Base-by-base conservation (phyloP, 2,113 vertebrate genomes). In the Apodemus speciosus region DNA sequence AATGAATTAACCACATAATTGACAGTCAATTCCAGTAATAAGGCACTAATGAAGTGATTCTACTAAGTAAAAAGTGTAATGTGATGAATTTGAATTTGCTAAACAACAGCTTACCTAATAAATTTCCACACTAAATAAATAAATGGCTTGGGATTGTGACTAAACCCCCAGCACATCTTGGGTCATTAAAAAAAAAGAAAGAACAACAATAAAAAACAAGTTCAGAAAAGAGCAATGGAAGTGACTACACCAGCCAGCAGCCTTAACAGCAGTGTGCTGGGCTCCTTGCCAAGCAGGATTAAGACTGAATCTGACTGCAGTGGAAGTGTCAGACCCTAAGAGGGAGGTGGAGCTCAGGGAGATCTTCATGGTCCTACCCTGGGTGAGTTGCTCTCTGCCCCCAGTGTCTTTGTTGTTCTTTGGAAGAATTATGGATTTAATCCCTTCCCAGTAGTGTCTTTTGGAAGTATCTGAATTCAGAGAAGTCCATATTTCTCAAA, bases 1-100 rank as follows among this genome's bases (percentile, higher is more conserved):
- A 97, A 95, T 96, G 95, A 97, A 94, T 96, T 97, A 97, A 94
- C 85, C 93, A 97, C 75, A 88, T 97, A 96, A 95, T 87, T 96
- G 96, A 97, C 96, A 96, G 96, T 80, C 43, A 14, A 94, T 97
- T 97, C 80, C 89, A 95, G 91, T 92, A 97, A 97, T 97, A 96
- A 94, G 96, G 95, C 72, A 96, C 95, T 96, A 97, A 97, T 97
- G 96, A 97, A 97, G 85, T 95, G 95, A 95, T 95, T 96, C 87
- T 94, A 56, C 93, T 96, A 97, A 96, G 90, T 95, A 97, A 97
- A 96, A 97, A 95, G 92, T 95, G 20, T 88, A 91, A 88, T 95
- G 95, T 93, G 90, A 95, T 96, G 72, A 95, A 96, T 97, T 95
- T 96, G 72, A 95, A 96, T 97, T 95, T 97, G 84, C 90, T 95